A percentile compares a stretch with the other conserved stretches of the same genome.
Conservation (phyloP, 2,113 vertebrate genomes). For the Genyomyrus donnyi region DNA sequence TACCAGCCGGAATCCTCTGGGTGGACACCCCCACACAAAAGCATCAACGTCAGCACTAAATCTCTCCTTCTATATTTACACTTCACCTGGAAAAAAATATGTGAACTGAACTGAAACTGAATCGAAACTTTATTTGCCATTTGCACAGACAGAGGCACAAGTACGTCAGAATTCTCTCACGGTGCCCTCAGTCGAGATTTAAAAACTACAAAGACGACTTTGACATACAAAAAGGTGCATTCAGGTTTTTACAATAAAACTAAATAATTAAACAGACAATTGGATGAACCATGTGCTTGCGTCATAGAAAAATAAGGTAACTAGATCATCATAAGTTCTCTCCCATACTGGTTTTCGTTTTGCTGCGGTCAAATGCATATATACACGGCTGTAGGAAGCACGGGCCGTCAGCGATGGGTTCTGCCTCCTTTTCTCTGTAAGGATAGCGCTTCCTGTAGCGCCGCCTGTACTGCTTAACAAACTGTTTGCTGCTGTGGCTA, state of each 20-base stretch:
- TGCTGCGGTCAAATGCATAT: background rate
- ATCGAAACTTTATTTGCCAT: background rate
- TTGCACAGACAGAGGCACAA: background rate
- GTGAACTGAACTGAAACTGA: background rate
- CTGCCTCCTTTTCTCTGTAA: background rate
- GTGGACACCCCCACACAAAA: conserved; percentile 33
- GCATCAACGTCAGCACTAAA: background rate
- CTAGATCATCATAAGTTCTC: background rate
- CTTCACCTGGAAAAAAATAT: background rate
- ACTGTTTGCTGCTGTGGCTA: background rate
- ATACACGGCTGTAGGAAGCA: background rate
- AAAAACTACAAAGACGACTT: background rate
- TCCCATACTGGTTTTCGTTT: background rate
- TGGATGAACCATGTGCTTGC: background rate
- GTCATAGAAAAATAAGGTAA: background rate
- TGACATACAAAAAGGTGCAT: background rate
- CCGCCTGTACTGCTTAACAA: background rate
- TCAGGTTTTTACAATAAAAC: background rate
- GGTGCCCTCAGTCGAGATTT: background rate
- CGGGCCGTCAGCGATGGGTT: background rate
- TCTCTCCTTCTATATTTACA: background rate
- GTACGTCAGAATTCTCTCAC: background rate
- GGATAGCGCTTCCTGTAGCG: background rate
- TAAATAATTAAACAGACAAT: background rate
- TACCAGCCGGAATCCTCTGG: conserved; percentile 81